These are phyloP conservation scores for Malurus melanocephalus DNA, from an alignment of 2,113 vertebrate species.

Conservation along the genomic window DNA sequence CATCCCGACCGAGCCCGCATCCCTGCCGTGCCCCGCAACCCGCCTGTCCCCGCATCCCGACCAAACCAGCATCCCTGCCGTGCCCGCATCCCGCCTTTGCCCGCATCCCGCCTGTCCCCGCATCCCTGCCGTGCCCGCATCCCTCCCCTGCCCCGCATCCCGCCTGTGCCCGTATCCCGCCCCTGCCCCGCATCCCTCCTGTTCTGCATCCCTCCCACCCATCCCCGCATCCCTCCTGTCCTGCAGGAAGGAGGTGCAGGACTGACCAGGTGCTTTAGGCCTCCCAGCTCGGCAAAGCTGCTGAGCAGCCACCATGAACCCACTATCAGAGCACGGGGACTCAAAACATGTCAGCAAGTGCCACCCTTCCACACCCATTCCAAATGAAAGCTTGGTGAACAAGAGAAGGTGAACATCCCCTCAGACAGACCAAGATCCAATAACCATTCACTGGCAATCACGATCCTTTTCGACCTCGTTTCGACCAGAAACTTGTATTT, in stretches of 20 bases:
- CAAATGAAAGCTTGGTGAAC: background rate
- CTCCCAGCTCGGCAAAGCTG: background rate
- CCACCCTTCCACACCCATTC: background rate
- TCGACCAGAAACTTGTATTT: background rate
- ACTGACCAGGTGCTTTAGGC: background rate
- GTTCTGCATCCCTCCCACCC: too few relatives aligned
- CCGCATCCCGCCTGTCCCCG: too few relatives aligned
- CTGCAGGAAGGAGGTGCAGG: background rate
- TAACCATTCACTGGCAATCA: background rate
- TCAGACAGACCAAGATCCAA: rapidly evolving
- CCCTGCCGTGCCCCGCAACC: too few relatives aligned
- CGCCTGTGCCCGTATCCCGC: too few relatives aligned
- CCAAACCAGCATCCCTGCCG: too few relatives aligned
- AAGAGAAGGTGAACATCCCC: rapidly evolving
- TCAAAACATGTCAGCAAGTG: background rate
- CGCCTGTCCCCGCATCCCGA: too few relatives aligned
- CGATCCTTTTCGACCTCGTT: background rate
- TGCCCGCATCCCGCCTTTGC: too few relatives aligned
- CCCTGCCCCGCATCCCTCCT: too few relatives aligned
- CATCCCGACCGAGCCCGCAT: too few relatives aligned
- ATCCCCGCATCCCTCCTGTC: too few relatives aligned
- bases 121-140: too few relatives aligned
- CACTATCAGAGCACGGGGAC: rapidly evolving
- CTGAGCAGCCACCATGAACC: rapidly evolving
- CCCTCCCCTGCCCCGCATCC: too few relatives aligned